Percentiles rank a stretch among this genome's conserved stretches.
Conservation (phyloP, 1,140 invertebrate species). For the Gonatopus flavifemur region DNA sequence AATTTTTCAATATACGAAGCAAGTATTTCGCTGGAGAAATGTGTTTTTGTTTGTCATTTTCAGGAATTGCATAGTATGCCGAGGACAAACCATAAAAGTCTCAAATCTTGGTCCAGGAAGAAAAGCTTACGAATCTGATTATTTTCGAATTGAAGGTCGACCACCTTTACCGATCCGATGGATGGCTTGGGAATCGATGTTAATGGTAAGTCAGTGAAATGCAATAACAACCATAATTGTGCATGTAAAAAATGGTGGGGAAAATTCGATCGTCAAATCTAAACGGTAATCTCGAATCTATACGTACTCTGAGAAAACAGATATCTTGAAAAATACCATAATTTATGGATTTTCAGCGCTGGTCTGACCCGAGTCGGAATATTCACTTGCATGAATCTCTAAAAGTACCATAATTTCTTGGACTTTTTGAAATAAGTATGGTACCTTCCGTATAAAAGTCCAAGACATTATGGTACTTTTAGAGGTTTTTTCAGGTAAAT, state of each 20-base stretch:
- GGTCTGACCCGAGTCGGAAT: too few relatives aligned
- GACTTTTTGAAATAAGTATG: too few relatives aligned
- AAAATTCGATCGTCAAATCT: not conserved
- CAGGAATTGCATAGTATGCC: constrained; percentile 85
- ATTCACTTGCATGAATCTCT: too few relatives aligned
- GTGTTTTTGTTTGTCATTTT: constrained; percentile 31
- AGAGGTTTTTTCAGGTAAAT: too few relatives aligned
- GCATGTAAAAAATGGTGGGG: not conserved
- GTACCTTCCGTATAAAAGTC: too few relatives aligned
- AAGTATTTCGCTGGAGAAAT: not conserved
- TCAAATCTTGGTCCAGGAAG: constrained; percentile 75
- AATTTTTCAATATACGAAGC: too few relatives aligned
- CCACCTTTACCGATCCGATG: constrained; percentile 68
- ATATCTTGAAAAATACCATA: too few relatives aligned
- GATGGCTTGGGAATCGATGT: constrained; percentile 73
- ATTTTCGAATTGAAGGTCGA: constrained; percentile 67
- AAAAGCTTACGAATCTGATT: constrained; percentile 70
- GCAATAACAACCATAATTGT: constrained; percentile 18
- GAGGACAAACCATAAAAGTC: constrained; percentile 77
- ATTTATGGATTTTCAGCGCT: too few relatives aligned
- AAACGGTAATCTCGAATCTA: not conserved
- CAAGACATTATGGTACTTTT: too few relatives aligned
- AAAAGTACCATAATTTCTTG: too few relatives aligned
- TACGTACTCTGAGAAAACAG: too few relatives aligned
- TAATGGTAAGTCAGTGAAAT: constrained; percentile 62